Conservation (phyloP, 2,797 vertebrate species). For the Anguilla megastoma region DNA sequence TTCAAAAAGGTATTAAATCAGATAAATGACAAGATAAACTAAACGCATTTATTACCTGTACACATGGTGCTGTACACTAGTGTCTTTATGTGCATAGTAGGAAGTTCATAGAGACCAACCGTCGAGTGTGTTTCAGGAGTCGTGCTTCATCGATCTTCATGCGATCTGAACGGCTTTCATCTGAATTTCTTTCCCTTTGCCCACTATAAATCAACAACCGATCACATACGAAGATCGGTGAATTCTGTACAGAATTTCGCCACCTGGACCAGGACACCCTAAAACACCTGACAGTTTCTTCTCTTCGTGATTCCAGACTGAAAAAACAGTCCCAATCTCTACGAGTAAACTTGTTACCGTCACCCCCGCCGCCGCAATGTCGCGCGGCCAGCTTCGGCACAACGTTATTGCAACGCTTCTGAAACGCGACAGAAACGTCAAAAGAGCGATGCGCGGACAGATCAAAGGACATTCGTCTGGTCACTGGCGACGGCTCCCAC, state of each 20-base stretch:
- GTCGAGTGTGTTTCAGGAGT: not conserved
- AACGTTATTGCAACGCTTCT: slow-evolving; percentile 17
- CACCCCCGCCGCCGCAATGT: not conserved
- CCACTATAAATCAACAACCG: not conserved
- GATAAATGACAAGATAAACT: slow-evolving; percentile 57
- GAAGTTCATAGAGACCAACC: not conserved
- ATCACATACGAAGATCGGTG: not conserved
- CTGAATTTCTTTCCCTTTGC: not conserved
- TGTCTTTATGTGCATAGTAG: slow-evolving; percentile 56
- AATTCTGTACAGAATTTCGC: not conserved
- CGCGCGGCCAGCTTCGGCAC: slow-evolving; percentile 39
- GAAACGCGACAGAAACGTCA: slow-evolving; percentile 32
- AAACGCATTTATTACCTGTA: slow-evolving; percentile 49
- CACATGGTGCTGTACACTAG: slow-evolving; percentile 70
- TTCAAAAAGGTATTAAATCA: slow-evolving; percentile 42
- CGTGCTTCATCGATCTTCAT: not conserved
- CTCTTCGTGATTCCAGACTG: not conserved
- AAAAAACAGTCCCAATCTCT: not conserved
- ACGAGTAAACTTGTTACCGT: not conserved
- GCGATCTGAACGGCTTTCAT: not conserved
- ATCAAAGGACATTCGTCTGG: slow-evolving; percentile 32
- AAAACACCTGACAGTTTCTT: not conserved
- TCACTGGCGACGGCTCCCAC: slow-evolving; percentile 28
- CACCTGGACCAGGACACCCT: not conserved
- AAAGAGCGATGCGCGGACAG: slow-evolving; percentile 40